Base-by-base conservation (phyloP, 2,888 invertebrate genomes). In the Netelia inedita region DNA sequence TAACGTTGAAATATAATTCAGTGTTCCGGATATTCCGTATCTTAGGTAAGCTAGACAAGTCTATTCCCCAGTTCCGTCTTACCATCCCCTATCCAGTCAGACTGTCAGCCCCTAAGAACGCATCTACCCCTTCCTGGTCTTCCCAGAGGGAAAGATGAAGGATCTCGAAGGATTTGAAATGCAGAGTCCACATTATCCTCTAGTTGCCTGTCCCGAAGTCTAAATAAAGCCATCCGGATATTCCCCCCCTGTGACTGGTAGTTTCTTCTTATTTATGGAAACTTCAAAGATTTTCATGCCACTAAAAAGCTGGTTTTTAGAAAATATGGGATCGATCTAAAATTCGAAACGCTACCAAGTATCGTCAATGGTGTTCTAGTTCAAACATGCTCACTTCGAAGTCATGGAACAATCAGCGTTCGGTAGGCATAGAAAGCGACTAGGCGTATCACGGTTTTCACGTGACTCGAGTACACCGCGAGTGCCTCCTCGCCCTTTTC, bases 121-220 rank as follows among this genome's bases (percentile, higher is more conserved):
- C 76, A 43, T 80, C 73, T 66, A 68, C 82, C 74, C 80, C 82
- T 61, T 69, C 80, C 35, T 68, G 23, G 73, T 69, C 59, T 53
- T 53, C 72, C 57, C 11, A 74, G 71, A 82, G 81, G 73, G 46
- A 72, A 79, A 75, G 43, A 50, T 65, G 11, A 61, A 65, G 80
- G 65, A 66, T 55, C 53, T 28, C 21, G 28, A 55, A 73, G 66
- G 46, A 90, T 89, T 89, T 87, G 85, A 88, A 88, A 89, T 89
- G 86, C 88, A 85, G 84, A 89, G 71, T 79, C 53, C 61, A 74
- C 55, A 28, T 57, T 63, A 21, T 69, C 19, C 69, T 53, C 2
- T 43, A 11, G 46, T 28, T 1, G 35, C 28, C 28, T 61, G 23
- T 11, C 43, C 61, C 43, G 65, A 69, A 68, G 71, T 65, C 74